Evolutionary conservation across 2,888 invertebrate genomes (phyloP).

Genomic region (Andricus curvator): DNA sequence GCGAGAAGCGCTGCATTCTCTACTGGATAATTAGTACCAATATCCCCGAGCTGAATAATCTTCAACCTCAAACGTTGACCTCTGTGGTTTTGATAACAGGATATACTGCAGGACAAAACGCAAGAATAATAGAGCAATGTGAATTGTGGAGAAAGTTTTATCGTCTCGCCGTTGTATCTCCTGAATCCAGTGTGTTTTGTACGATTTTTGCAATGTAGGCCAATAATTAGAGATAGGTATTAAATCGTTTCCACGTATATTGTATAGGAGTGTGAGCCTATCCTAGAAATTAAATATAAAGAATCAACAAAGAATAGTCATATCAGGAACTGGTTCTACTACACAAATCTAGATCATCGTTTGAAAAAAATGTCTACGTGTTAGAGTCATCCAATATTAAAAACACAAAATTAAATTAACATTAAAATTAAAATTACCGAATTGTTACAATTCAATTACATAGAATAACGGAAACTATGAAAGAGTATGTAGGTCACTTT

Average conservation of each 20-base stretch:
- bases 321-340: background rate
- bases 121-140: conserved; percentile 35
- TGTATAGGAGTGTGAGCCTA: background rate
- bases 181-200: conserved; percentile 1
- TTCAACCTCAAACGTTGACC: conserved; percentile 21
- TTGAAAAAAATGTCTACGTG: background rate
- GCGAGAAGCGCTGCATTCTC: conserved; percentile 16
- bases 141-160: conserved; percentile 43
- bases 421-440: background rate
- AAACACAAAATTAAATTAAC: background rate
- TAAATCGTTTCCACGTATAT: background rate
- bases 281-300: background rate
- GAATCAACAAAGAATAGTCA: background rate
- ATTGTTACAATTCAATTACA: no score
- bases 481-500: no score
- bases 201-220: conserved; percentile 14
- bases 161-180: background rate
- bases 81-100: conserved; percentile 32
- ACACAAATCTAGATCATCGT: background rate
- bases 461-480: no score
- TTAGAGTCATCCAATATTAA: background rate
- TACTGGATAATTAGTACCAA: conserved; percentile 5
- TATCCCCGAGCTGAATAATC: background rate
- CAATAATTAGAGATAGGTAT: background rate
- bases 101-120: conserved; percentile 20